These are phyloP conservation scores for Tympanuchus pallidicinctus DNA, from an alignment of 2,113 vertebrate species.

Conservation along the genomic window DNA sequence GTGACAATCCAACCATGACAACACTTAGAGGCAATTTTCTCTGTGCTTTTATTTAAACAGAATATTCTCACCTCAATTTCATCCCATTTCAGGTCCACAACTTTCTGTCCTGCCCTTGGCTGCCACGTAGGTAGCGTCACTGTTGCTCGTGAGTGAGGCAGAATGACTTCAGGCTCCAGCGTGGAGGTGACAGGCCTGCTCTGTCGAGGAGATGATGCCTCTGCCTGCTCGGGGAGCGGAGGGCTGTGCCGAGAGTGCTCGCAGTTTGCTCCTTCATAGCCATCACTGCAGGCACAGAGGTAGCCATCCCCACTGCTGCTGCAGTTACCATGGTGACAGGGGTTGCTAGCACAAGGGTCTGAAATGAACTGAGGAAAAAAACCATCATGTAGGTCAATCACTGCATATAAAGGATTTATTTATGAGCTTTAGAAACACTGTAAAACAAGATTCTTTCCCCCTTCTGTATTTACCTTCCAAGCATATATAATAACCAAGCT, in stretches of 20 bases:
- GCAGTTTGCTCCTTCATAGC: slow-evolving; percentile 87
- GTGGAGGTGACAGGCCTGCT: slow-evolving; percentile 76
- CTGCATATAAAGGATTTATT: neutral
- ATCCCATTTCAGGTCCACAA: slow-evolving; percentile 90
- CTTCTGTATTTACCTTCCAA: neutral
- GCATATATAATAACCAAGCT: neutral
- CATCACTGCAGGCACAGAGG: slow-evolving; percentile 87
- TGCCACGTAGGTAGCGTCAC: slow-evolving; percentile 88
- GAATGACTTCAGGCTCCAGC: slow-evolving; percentile 75
- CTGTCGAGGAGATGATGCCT: slow-evolving; percentile 64
- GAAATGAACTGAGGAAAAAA: slow-evolving; percentile 86
- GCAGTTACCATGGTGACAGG: slow-evolving; percentile 98
- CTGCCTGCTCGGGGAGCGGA: slow-evolving; percentile 69
- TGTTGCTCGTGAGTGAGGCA: slow-evolving; percentile 74
- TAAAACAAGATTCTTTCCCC: neutral
- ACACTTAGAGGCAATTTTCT: neutral
- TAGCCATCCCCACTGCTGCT: slow-evolving; percentile 81
- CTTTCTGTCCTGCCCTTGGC: slow-evolving; percentile 88
- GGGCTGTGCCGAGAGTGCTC: slow-evolving; percentile 72
- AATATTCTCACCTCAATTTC: slow-evolving; percentile 87
- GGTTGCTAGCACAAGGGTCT: slow-evolving; percentile 92
- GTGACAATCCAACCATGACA: neutral
- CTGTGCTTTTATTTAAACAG: neutral
- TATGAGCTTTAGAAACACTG: neutral
- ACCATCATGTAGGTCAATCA: slow-evolving; percentile 65